Base-by-base conservation (phyloP, 2,113 vertebrate species). In the Tauraco erythrolophus region DNA sequence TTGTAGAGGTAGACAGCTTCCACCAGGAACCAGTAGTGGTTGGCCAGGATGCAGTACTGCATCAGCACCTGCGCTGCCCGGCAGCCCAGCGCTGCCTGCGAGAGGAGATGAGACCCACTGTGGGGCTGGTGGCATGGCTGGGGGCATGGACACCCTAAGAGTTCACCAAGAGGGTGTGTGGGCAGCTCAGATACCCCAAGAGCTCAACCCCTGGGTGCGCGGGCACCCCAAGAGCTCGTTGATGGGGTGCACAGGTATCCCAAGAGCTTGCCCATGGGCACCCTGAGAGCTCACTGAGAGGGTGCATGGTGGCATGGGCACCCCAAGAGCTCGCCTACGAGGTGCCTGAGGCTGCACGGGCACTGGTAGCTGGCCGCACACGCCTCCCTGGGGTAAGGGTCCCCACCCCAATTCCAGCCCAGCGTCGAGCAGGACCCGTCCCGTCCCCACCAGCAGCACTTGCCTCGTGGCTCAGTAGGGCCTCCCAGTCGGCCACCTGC, bases 11-110 rank as follows among this genome's bases (percentile, higher is more conserved):
- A 99, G 72, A 99, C 77, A 0, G 98, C 99, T 85, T 99, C 99
- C 95, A 98, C 98, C 76, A 99, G 98, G 96, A 99, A 98, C 98
- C 99, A 99, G 84, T 98, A 99, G 94, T 99, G 98, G 97, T 99
- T 99, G 98, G 98, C 98, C 89, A 99, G 95, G 82, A 99, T 98
- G 62, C 98, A 98, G 95, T 99, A 99, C 84, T 99, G 99, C 98
- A 99, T 99, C 93, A 98, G 88, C 43, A 98, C 98, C 97, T 99
- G 98, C 0, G 98, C 98, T 1, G 97, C 93, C 3, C 99, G 97
- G 90, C 99, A 99, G 86, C 98, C 98, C 95, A 99, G 93, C 0
- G 98, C 98, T 43, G 97, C 98, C 99, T 99, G 95, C 7, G 2
- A 54, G 5, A 5, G 72, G 41, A 89, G 48, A 43, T 43, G 41